Base-by-base conservation (phyloP, 2,797 vertebrate genomes). In the Fistularia tabacaria region DNA sequence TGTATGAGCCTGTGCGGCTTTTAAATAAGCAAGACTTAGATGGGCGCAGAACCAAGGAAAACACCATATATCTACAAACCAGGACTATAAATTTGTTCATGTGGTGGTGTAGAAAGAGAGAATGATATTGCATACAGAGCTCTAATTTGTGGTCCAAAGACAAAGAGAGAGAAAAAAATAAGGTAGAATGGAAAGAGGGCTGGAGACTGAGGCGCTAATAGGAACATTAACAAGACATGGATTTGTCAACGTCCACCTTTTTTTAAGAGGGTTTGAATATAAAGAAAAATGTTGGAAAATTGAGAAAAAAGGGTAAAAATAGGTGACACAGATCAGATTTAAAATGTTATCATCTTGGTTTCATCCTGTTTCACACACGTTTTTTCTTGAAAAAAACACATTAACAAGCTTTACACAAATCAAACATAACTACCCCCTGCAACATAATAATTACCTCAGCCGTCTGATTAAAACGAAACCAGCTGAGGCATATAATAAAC, bases 31-130 rank as follows among this genome's bases (percentile, higher is more conserved):
- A 80, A 66, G 76, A 77, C 73, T 77, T 63, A 79, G 69, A 82
- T 79, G 85, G 82, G 87, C 88, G 73, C 52, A 1, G 72, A 69
- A 85, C 84, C 85, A 90, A 90, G 71, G 57, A 81, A 88, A 89
- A 87, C 86, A 88, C 41, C 9, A 74, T 82, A 73, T 68, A 80
- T 85, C 76, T 70, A 44, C 71, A 69, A 62, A 67, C 57, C 60
- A 57, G 53, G 14, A 43, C 79, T 65, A 70, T 64, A 74, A 68
- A 79, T 74, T 51, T 73, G 71, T 69, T 73, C 75, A 76, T 53
- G 63, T 38, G 49, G 38, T 54, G 62, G 71, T 68, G 73, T 62
- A 74, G 65, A 78, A 76, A 77, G 66, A 68, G 68, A 76, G 57
- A 83, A 72, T 50, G 44, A 66, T 64, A 65, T 50, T 52, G 68